Evolutionary conservation across 2,888 invertebrate species (phyloP).

Genomic region (Trachelus troglodyta): DNA sequence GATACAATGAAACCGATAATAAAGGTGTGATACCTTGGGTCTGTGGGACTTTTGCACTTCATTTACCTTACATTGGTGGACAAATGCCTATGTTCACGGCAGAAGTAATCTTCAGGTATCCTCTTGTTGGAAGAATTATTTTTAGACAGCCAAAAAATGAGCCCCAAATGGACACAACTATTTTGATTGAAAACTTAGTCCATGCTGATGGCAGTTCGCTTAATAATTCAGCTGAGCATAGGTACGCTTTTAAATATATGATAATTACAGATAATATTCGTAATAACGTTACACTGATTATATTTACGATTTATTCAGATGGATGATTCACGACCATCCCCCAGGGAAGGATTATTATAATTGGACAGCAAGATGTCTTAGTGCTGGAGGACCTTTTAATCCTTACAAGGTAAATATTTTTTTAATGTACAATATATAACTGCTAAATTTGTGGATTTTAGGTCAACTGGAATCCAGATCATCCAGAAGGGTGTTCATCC

Average conservation of each 20-base stretch:
- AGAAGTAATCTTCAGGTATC: constrained; percentile 86
- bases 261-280: background rate
- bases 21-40: constrained; percentile 69
- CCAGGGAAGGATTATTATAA: constrained; percentile 91
- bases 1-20: constrained; percentile 68
- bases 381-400: constrained; percentile 81
- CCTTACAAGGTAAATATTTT: constrained; percentile 73
- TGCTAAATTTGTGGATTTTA: constrained; percentile 34
- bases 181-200: constrained; percentile 85
- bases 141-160: constrained; percentile 84
- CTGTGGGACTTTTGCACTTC: constrained; percentile 75
- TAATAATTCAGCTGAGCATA: constrained; percentile 79
- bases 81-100: constrained; percentile 82
- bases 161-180: constrained; percentile 86
- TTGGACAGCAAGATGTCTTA: constrained; percentile 87
- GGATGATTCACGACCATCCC: constrained; percentile 84
- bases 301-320: constrained; percentile 68
- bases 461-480: constrained; percentile 73
- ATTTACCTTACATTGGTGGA: constrained; percentile 74
- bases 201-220: constrained; percentile 87
- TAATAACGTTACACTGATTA: background rate
- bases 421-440: background rate
- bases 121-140: constrained; percentile 85
- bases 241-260: constrained; percentile 39
- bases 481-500: constrained; percentile 72